phyloP scores from a whole-genome alignment of 2,888 invertebrate genomes.

The Dicyrtoma fusca region DNA sequence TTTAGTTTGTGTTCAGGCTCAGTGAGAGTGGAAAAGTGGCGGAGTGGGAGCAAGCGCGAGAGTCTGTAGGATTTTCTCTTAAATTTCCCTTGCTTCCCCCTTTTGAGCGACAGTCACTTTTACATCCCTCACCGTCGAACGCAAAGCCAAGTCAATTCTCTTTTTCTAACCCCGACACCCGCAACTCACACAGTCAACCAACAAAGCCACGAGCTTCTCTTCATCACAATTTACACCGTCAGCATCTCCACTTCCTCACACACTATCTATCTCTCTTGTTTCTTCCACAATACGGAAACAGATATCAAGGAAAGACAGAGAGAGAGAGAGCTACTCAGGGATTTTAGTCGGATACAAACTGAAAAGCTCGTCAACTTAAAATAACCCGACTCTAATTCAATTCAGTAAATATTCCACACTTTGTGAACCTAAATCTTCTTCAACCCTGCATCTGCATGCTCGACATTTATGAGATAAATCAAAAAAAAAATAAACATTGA shows the following conservation, averaged over 20 bases:
- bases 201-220: too few relatives aligned
- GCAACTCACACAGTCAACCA: background rate
- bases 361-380: too few relatives aligned
- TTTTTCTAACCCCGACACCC: background rate
- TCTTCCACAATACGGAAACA: background rate
- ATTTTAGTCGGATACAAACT: too few relatives aligned
- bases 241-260: background rate
- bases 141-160: background rate
- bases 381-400: too few relatives aligned
- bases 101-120: conserved; percentile 25
- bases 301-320: background rate
- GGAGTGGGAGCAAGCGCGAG: conserved; percentile 22
- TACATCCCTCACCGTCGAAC: conserved; percentile 16
- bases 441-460: too few relatives aligned
- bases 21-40: background rate
- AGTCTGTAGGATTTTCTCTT: conserved; percentile 10
- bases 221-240: conserved; percentile 1
- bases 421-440: too few relatives aligned
- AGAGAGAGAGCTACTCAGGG: background rate
- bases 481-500: too few relatives aligned
- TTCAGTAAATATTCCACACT: too few relatives aligned
- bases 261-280: background rate
- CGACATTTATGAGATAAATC: too few relatives aligned
- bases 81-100: conserved; percentile 19
- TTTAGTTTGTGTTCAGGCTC: background rate